A percentile compares a stretch with the other conserved stretches of the same genome.
Conservation (phyloP, 2,113 vertebrate species). For the Apodemus speciosus region DNA sequence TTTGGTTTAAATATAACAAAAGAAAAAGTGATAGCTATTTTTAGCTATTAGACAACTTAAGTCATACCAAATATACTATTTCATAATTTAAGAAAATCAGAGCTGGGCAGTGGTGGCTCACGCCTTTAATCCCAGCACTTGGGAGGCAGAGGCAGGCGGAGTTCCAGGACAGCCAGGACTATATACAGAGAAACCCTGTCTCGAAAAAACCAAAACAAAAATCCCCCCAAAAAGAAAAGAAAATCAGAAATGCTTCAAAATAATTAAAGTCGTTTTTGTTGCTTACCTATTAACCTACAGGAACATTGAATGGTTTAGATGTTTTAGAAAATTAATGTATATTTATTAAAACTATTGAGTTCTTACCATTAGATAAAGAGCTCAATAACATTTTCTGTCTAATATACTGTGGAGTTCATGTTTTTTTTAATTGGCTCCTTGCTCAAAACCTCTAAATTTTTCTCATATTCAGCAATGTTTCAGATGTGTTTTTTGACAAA, state of each 20-base stretch:
- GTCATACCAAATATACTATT: neutral
- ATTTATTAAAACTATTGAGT: neutral
- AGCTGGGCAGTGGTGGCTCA: too few relatives aligned
- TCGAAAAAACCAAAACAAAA: too few relatives aligned
- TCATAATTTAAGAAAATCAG: neutral
- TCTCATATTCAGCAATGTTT: constrained; percentile 16
- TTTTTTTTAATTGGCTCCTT: neutral
- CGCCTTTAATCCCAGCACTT: too few relatives aligned
- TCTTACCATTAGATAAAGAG: neutral
- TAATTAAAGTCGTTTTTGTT: constrained; percentile 1
- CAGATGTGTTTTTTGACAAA: neutral
- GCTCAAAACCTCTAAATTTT: constrained; percentile 3
- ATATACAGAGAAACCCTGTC: too few relatives aligned
- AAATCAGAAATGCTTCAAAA: neutral
- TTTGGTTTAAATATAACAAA: neutral
- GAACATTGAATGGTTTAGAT: neutral
- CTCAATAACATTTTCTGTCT: neutral
- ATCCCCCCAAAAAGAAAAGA: too few relatives aligned
- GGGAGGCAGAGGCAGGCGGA: too few relatives aligned
- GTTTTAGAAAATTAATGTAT: neutral
- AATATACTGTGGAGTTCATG: neutral
- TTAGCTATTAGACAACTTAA: constrained; percentile 5
- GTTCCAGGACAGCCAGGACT: too few relatives aligned
- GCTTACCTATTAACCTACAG: neutral
- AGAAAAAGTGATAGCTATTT: neutral